Conservation (phyloP, 1,140 invertebrate genomes). For the Vanessa tameamea region DNA sequence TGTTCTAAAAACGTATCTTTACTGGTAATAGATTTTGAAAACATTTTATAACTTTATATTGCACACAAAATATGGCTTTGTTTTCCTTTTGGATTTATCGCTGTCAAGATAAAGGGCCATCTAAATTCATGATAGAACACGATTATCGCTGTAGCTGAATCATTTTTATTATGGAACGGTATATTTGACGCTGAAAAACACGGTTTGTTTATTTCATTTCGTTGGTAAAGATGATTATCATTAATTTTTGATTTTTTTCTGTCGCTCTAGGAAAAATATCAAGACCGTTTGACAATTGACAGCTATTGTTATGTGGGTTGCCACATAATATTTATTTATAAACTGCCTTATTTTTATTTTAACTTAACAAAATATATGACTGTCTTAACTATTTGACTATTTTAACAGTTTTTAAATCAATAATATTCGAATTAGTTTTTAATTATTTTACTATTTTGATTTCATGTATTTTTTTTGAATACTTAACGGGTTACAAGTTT, state of each 20-base stretch:
- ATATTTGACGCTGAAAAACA: slow-evolving; percentile 17
- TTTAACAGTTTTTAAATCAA: too few species aligned
- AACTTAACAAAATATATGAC: too few species aligned
- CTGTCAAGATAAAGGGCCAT: slow-evolving; percentile 51
- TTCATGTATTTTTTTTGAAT: too few species aligned
- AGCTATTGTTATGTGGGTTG: slow-evolving; percentile 15
- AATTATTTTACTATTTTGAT: too few species aligned
- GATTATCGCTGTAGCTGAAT: slow-evolving; percentile 31
- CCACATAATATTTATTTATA: slow-evolving; percentile 8
- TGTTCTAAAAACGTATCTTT: slow-evolving; percentile 87
- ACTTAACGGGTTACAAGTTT: too few species aligned
- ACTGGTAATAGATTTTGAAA: slow-evolving; percentile 66
- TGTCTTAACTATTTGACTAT: too few species aligned
- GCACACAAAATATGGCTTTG: slow-evolving; percentile 57
- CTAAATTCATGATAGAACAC: slow-evolving; percentile 43
- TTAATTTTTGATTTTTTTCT: slow-evolving; percentile 30
- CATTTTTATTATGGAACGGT: slow-evolving; percentile 27
- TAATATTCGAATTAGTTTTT: too few species aligned
- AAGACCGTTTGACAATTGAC: slow-evolving; percentile 39
- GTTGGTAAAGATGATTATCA: slow-evolving; percentile 16
- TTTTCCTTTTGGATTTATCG: slow-evolving; percentile 49
- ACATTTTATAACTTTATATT: slow-evolving; percentile 59
- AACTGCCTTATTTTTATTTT: neutral
- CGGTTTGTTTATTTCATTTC: slow-evolving; percentile 29
- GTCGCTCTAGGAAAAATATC: slow-evolving; percentile 24